Conservation (phyloP, 2,888 invertebrate genomes). For the Xanthorhoe spadicearia region DNA sequence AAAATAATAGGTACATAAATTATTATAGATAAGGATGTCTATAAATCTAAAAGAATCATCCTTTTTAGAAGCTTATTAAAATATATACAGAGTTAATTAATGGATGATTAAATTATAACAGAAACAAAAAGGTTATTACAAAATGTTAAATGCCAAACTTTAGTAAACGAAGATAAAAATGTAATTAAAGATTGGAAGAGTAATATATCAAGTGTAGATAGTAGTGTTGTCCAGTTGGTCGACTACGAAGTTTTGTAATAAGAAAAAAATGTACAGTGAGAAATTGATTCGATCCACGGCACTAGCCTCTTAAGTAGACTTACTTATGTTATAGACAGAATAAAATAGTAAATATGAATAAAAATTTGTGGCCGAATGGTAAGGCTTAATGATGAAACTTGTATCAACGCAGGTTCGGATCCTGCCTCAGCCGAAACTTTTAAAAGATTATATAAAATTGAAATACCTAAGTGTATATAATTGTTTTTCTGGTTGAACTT, state of each 20-base stretch:
- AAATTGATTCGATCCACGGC: constrained; percentile 69
- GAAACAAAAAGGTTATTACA: constrained; percentile 23
- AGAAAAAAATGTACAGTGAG: constrained; percentile 61
- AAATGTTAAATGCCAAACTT: constrained; percentile 31
- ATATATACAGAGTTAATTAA: constrained; percentile 18
- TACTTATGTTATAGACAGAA: constrained; percentile 45
- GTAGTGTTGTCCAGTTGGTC: constrained; percentile 53
- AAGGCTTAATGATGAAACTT: too few species aligned
- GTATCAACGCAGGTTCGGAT: too few species aligned
- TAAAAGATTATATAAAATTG: too few species aligned
- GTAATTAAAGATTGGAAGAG: constrained; percentile 34
- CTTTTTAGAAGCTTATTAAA: background rate
- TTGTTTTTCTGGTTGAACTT: too few species aligned
- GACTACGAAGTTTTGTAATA: constrained; percentile 56
- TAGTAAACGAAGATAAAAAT: constrained; percentile 30
- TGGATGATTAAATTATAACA: constrained; percentile 11
- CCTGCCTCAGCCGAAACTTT: too few species aligned
- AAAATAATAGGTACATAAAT: constrained; percentile 9
- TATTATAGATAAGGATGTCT: constrained; percentile 3
- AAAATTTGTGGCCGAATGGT: too few species aligned
- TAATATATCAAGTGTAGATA: constrained; percentile 38
- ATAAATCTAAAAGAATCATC: background rate
- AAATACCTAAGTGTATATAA: too few species aligned
- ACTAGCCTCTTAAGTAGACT: constrained; percentile 49
- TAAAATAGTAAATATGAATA: too few species aligned